phyloP scores from a whole-genome alignment of 2,113 vertebrate species.

The Archilochus colubris region DNA sequence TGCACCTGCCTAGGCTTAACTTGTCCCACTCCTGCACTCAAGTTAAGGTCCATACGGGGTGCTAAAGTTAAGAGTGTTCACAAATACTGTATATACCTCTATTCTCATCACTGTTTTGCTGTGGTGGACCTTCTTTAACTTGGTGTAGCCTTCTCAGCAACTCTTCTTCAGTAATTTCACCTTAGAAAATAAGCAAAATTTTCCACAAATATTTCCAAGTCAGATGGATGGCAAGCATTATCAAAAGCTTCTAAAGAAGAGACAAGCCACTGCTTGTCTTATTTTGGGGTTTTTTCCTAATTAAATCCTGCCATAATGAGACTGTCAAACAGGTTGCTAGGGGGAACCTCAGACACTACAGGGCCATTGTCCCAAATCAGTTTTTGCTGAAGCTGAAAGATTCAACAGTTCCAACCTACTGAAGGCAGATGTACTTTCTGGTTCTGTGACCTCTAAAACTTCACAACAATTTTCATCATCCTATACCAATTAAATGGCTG shows the following conservation, averaged over 20 bases:
- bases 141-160: constrained; percentile 94
- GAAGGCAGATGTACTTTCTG: not conserved
- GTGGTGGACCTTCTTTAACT: constrained; percentile 92
- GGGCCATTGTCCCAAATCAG: not conserved
- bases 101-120: constrained; percentile 84
- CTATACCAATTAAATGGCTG: not conserved
- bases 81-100: constrained; percentile 82
- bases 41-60: constrained; percentile 59
- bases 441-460: not conserved
- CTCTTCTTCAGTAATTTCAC: constrained; percentile 96
- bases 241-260: constrained; percentile 47
- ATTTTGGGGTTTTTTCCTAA: not conserved
- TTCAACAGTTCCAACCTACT: not conserved
- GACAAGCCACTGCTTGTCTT: constrained; percentile 24
- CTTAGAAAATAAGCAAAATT: constrained; percentile 79
- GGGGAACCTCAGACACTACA: not conserved
- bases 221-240: constrained; percentile 61
- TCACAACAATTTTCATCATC: not conserved
- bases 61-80: constrained; percentile 61
- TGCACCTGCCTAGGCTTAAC: constrained; percentile 65
- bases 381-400: constrained; percentile 11
- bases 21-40: constrained; percentile 64
- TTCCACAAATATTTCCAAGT: constrained; percentile 71
- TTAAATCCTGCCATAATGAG: constrained; percentile 13
- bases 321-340: not conserved